These are phyloP conservation scores for Zygogramma bicolorata DNA, from an alignment of 2,888 invertebrate species.

Conservation along the genomic window DNA sequence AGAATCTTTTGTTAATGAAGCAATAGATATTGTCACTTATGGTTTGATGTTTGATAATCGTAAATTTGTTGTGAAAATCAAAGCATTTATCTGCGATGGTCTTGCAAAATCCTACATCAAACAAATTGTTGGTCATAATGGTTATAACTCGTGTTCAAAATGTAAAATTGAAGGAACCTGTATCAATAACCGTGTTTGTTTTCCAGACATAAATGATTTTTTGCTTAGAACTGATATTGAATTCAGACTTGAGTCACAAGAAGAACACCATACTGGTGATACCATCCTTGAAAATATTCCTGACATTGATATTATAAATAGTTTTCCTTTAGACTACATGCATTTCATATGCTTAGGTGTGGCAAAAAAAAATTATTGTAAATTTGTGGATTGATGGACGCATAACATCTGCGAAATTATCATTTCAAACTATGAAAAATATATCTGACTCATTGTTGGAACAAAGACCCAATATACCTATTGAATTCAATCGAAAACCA, in stretches of 20 bases:
- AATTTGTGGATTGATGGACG: constrained; percentile 8
- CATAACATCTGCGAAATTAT: constrained; percentile 23
- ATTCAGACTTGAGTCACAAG: background rate
- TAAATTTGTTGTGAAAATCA: constrained; percentile 5
- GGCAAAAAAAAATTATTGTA: constrained; percentile 3
- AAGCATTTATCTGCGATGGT: constrained; percentile 18
- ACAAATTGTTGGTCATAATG: constrained; percentile 5
- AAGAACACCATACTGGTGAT: constrained; percentile 13
- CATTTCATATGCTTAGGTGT: constrained; percentile 32
- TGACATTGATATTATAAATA: constrained; percentile 4
- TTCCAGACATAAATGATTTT: background rate
- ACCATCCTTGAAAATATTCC: constrained; percentile 9
- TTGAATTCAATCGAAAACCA: constrained; percentile 22
- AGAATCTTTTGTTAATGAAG: constrained; percentile 10
- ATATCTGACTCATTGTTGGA: background rate
- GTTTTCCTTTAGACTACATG: constrained; percentile 26
- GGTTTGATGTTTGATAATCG: background rate
- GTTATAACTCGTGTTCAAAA: constrained; percentile 14
- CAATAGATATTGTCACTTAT: constrained; percentile 3
- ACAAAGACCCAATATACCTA: constrained; percentile 16
- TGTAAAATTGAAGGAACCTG: background rate
- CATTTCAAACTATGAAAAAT: constrained; percentile 5
- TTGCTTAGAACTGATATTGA: background rate
- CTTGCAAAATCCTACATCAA: constrained; percentile 16
- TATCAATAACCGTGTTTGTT: constrained; percentile 8